These are phyloP conservation scores for Protobothrops mucrosquamatus DNA, from an alignment of 2,113 vertebrate genomes.

Conservation along the genomic window DNA sequence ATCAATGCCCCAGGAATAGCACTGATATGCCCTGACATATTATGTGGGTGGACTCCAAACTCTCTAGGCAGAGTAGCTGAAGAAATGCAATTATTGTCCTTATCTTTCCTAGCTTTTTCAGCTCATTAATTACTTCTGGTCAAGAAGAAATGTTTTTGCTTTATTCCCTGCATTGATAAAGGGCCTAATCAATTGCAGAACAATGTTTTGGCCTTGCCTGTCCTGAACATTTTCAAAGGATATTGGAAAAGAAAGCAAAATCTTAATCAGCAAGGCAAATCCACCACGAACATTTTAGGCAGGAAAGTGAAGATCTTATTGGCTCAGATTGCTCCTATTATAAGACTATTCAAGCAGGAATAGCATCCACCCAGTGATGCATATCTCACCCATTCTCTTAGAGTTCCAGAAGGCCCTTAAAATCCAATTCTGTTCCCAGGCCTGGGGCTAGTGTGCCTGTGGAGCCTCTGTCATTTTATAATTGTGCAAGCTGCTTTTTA, in stretches of 20 bases:
- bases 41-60: not conserved
- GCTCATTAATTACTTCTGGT: not conserved
- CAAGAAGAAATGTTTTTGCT: not conserved
- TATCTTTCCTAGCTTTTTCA: not conserved
- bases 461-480: not conserved
- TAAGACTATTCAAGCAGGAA: not conserved
- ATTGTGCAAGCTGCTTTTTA: not conserved
- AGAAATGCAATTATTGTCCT: not conserved
- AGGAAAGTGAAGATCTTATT: not conserved
- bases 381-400: not conserved
- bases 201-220: not conserved
- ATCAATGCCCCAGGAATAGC: not conserved
- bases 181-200: not conserved
- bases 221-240: not conserved
- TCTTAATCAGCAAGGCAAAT: not conserved
- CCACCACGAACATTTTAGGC: not conserved
- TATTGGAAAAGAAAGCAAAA: not conserved
- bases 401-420: not conserved
- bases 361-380: not conserved
- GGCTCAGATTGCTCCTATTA: not conserved
- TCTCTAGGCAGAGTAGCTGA: not conserved
- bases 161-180: not conserved
- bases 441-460: not conserved
- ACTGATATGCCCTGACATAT: not conserved
- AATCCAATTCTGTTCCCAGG: not conserved